Conservation (phyloP, 2,113 vertebrate species). For the Oryzias celebensis region DNA sequence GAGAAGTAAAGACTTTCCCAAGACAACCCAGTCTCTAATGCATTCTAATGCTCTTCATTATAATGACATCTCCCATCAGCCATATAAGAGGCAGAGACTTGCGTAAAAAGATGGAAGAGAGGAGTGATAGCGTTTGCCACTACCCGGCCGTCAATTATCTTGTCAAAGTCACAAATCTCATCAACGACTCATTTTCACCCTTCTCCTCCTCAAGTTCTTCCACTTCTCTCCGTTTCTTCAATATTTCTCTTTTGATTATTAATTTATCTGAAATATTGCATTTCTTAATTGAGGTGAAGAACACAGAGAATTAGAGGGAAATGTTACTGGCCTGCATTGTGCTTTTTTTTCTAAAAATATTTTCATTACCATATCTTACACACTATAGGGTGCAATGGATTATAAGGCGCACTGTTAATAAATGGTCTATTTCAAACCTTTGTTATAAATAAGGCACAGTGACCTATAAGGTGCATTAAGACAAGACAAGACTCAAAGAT, state of each 20-base stretch:
- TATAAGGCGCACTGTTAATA: too few species aligned
- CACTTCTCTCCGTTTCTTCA: conserved; percentile 10
- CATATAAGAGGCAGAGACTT: conserved; percentile 54
- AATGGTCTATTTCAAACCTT: too few species aligned
- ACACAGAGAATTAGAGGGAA: conserved; percentile 36
- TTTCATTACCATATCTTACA: conserved; percentile 41
- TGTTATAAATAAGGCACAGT: too few species aligned
- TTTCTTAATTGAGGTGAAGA: conserved; percentile 44
- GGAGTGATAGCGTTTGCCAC: conserved; percentile 76
- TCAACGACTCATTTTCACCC: conserved; percentile 62
- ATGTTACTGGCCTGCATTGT: conserved; percentile 63
- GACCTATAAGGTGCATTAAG: too few species aligned
- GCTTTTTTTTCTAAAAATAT: conserved; percentile 41
- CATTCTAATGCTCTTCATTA: conserved; percentile 77
- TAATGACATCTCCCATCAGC: conserved; percentile 69
- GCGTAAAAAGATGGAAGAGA: conserved; percentile 26
- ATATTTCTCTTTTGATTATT: conserved; percentile 29
- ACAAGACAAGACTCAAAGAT: too few species aligned
- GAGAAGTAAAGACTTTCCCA: conserved; percentile 58
- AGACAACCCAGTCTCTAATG: conserved; percentile 57
- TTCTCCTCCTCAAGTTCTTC: conserved; percentile 10
- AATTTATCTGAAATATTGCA: conserved; percentile 16
- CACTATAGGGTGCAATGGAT: too few species aligned
- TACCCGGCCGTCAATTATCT: conserved; percentile 77
- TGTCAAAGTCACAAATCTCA: conserved; percentile 81